Evolutionary conservation across 2,113 vertebrate genomes (phyloP).

Genomic region (Stegostoma tigrinum): DNA sequence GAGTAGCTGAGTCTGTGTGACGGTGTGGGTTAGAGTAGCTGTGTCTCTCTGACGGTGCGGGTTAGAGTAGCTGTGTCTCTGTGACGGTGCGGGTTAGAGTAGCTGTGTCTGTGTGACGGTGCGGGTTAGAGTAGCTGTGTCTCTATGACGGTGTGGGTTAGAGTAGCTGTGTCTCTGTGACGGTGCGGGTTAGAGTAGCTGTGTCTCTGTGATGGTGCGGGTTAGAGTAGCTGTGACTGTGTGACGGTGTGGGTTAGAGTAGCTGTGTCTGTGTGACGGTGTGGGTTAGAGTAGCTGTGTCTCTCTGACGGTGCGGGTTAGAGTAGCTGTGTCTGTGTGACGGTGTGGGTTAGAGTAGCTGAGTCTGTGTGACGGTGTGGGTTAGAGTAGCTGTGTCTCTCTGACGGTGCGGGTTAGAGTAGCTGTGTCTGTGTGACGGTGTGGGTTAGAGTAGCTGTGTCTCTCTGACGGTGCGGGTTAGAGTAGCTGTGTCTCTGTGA

Average conservation of each 20-base stretch:
- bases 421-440: too few species aligned
- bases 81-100: not conserved
- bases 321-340: too few species aligned
- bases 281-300: too few species aligned
- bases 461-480: not conserved
- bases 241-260: not conserved
- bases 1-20: not conserved
- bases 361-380: too few species aligned
- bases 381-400: too few species aligned
- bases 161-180: not conserved
- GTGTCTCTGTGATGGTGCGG: not conserved
- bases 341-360: too few species aligned
- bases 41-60: too few species aligned
- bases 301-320: too few species aligned
- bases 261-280: not conserved
- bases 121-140: too few species aligned
- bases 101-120: not conserved
- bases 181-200: not conserved
- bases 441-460: too few species aligned
- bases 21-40: not conserved
- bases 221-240: not conserved
- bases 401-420: too few species aligned
- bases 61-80: not conserved
- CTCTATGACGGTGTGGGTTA: not conserved
- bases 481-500: too few species aligned